These are phyloP conservation scores for Rhabdomys pumilio DNA, from an alignment of 2,797 vertebrate genomes.

Conservation along the genomic window DNA sequence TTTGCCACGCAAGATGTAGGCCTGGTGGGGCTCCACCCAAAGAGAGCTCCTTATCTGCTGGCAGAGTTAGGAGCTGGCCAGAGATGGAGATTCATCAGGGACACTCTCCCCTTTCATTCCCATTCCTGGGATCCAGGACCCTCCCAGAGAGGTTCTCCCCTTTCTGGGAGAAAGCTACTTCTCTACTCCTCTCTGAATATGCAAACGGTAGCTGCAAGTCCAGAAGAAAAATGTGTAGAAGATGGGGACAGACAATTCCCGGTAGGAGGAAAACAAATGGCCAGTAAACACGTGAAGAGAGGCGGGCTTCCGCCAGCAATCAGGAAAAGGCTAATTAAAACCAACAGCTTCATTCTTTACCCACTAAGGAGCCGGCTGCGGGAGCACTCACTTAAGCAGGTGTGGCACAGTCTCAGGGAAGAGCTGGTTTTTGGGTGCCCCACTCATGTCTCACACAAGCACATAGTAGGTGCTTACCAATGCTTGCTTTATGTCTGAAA, in stretches of 20 bases:
- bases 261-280: constrained; percentile 67
- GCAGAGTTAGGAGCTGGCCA: neutral
- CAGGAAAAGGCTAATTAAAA: constrained; percentile 71
- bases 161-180: neutral
- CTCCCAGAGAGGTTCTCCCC: neutral
- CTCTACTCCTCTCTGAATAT: constrained; percentile 39
- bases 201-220: constrained; percentile 66
- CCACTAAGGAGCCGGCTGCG: fast-evolving
- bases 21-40: constrained; percentile 22
- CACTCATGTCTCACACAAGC: neutral
- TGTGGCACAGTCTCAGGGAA: fast-evolving
- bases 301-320: constrained; percentile 24
- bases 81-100: neutral
- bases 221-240: constrained; percentile 74
- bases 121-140: neutral
- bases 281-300: constrained; percentile 68
- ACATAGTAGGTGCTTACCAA: neutral
- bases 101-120: neutral
- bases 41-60: neutral
- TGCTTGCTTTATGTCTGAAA: neutral
- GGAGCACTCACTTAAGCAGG: fast-evolving
- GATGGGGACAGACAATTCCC: constrained; percentile 50
- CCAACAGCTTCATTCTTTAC: constrained; percentile 25
- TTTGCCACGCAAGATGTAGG: neutral
- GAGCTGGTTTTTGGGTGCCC: too few species aligned